phyloP scores from a whole-genome alignment of 2,113 vertebrate species.

The Stomatorhinus ivindoensis region DNA sequence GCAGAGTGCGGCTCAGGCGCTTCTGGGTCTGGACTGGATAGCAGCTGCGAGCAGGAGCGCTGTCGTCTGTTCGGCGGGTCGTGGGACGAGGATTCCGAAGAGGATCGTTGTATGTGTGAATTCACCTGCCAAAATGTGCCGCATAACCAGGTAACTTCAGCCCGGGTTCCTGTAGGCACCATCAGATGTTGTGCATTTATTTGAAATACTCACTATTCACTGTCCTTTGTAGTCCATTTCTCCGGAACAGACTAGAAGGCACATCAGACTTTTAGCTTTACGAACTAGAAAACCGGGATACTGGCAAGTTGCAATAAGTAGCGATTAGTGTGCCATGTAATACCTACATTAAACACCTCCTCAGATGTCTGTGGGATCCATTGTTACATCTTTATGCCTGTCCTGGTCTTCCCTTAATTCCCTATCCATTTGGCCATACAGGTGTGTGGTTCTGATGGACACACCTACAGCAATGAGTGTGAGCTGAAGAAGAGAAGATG shows the following conservation, averaged over 20 bases:
- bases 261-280: not conserved
- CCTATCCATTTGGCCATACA: constrained; percentile 29
- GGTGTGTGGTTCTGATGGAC: constrained; percentile 84
- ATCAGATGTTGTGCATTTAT: not conserved
- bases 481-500: constrained; percentile 84
- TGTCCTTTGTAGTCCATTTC: not conserved
- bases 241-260: not conserved
- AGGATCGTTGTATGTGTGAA: constrained; percentile 82
- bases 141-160: constrained; percentile 40
- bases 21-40: constrained; percentile 77
- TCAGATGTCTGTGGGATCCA: not conserved
- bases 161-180: not conserved
- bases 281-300: not conserved
- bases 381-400: not conserved
- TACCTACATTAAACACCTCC: not conserved
- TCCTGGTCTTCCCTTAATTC: not conserved
- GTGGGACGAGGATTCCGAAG: constrained; percentile 89
- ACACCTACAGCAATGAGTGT: constrained; percentile 77
- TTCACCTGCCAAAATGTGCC: constrained; percentile 71
- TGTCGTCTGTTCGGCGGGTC: constrained; percentile 76
- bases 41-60: constrained; percentile 76
- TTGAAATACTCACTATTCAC: not conserved
- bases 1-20: constrained; percentile 83
- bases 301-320: not conserved
- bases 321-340: not conserved